Conservation (phyloP, 1,140 invertebrate species). For the Bradysia coprophila region DNA sequence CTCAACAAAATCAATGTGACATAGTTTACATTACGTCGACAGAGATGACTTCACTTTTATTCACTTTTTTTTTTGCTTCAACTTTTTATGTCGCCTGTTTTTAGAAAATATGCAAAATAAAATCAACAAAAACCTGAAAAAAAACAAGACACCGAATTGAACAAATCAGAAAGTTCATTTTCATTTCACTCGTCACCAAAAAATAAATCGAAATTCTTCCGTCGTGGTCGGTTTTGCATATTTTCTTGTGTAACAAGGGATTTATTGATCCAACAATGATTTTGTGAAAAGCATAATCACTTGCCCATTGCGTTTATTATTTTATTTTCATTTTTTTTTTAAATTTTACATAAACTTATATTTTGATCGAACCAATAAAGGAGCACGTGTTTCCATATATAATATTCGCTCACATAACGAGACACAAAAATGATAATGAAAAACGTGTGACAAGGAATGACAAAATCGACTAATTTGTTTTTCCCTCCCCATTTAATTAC, state of each 20-base stretch:
- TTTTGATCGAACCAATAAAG: too few relatives aligned
- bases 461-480: not conserved
- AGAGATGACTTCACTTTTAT: too few relatives aligned
- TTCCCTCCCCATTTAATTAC: too few relatives aligned
- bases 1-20: slow-evolving; percentile 3
- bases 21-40: not conserved
- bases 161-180: too few relatives aligned
- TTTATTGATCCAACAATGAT: not conserved
- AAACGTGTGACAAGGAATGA: not conserved
- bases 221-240: too few relatives aligned
- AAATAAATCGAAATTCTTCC: too few relatives aligned
- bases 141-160: not conserved
- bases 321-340: too few relatives aligned
- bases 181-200: too few relatives aligned
- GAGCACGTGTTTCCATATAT: too few relatives aligned
- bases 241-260: not conserved
- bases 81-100: not conserved
- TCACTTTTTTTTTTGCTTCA: not conserved
- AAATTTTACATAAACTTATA: too few relatives aligned
- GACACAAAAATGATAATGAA: not conserved
- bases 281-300: not conserved
- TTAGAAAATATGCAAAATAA: not conserved
- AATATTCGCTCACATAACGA: too few relatives aligned
- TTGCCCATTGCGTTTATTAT: not conserved
- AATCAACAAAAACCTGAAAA: not conserved